A percentile compares a stretch with the other conserved stretches of the same genome.
Conservation (phyloP, 2,888 invertebrate species). For the Philopedon plagiatum region DNA sequence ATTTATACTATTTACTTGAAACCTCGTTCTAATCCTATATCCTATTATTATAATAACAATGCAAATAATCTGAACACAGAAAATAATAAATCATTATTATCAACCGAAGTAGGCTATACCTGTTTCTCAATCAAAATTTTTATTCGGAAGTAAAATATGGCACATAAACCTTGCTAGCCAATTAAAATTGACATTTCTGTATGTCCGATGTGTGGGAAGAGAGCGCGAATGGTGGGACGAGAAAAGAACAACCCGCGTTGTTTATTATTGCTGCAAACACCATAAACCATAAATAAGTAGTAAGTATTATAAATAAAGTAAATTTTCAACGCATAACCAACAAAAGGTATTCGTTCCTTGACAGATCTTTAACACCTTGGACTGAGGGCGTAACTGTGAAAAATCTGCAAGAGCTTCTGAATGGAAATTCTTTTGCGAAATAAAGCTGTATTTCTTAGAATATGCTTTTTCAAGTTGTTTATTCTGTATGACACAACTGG, state of each 20-base stretch:
- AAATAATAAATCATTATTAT: background rate
- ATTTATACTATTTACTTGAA: too few species aligned
- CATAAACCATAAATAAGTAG: slow-evolving; percentile 20
- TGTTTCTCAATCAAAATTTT: slow-evolving; percentile 32
- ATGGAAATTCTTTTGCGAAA: too few species aligned
- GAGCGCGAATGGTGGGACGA: slow-evolving; percentile 28
- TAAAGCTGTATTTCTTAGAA: too few species aligned
- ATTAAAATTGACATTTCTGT: slow-evolving; percentile 38
- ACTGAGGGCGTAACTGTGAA: too few species aligned
- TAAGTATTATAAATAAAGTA: background rate
- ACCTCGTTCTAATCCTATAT: too few species aligned
- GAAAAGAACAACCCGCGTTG: slow-evolving; percentile 18
- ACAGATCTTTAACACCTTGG: too few species aligned
- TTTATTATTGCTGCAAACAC: slow-evolving; percentile 28
- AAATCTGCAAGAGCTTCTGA: too few species aligned
- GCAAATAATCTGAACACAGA: background rate
- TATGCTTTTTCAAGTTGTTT: too few species aligned
- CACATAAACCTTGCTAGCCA: slow-evolving; percentile 38
- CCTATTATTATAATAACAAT: background rate
- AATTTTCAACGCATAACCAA: background rate
- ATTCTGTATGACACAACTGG: too few species aligned
- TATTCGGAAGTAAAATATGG: slow-evolving; percentile 39
- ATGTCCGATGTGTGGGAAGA: slow-evolving; percentile 39
- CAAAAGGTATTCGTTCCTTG: background rate
- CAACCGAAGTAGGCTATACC: slow-evolving; percentile 14